These are phyloP conservation scores for Barnardius zonarius DNA, from an alignment of 2,113 vertebrate species.

Conservation along the genomic window DNA sequence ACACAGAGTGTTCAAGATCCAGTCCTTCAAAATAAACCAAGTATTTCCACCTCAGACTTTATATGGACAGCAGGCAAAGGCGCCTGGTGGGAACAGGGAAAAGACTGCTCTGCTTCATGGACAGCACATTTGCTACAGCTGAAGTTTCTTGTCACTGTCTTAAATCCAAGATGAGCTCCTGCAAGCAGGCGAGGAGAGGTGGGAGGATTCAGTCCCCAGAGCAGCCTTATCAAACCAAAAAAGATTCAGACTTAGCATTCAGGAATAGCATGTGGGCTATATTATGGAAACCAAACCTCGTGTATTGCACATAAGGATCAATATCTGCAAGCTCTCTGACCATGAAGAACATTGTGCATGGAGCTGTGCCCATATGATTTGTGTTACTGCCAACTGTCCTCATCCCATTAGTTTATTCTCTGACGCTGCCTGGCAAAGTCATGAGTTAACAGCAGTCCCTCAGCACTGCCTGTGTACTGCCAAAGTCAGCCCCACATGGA, in stretches of 20 bases:
- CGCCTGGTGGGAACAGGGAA: background rate
- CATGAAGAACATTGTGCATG: background rate
- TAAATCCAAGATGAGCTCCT: background rate
- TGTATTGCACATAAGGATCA: background rate
- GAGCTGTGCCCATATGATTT: background rate
- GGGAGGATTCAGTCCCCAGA: background rate
- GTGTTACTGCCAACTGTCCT: background rate
- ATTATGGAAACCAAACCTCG: background rate
- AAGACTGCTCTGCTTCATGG: accelerated
- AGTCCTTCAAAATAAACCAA: background rate
- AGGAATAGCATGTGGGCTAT: background rate
- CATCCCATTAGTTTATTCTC: background rate
- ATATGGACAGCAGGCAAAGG: background rate
- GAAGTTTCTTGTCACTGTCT: background rate
- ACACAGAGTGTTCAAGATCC: background rate
- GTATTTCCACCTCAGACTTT: background rate
- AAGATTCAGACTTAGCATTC: background rate
- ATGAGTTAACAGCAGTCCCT: background rate
- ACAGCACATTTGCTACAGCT: background rate
- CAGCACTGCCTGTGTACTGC: background rate
- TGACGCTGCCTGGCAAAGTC: background rate
- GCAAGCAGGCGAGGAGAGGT: background rate
- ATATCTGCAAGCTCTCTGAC: slow-evolving; percentile 18
- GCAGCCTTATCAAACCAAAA: background rate
- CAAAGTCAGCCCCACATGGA: background rate